These are phyloP conservation scores for Bradypodion ventrale DNA, from an alignment of 2,797 vertebrate species.

Conservation along the genomic window DNA sequence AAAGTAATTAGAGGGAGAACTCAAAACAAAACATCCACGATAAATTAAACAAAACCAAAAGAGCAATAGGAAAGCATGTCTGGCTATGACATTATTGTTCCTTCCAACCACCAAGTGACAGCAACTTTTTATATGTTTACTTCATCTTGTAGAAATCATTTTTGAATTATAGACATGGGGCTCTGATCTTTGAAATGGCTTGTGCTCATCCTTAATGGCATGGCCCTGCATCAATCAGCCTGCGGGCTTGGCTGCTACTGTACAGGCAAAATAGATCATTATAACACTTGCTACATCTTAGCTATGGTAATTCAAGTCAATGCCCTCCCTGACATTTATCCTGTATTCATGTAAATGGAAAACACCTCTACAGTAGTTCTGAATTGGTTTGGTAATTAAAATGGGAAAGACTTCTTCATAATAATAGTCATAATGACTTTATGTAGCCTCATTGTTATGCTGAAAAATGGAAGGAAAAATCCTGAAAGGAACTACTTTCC, in stretches of 20 bases:
- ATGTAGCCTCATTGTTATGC: background rate
- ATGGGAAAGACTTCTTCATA: background rate
- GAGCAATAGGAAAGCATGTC: no score
- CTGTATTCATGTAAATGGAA: background rate
- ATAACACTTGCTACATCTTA: slow-evolving; percentile 26
- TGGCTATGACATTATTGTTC: no score
- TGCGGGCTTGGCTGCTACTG: slow-evolving; percentile 14
- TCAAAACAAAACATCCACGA: no score
- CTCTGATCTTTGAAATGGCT: slow-evolving; percentile 2
- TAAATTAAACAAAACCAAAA: background rate
- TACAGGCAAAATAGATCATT: slow-evolving; percentile 26
- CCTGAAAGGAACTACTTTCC: background rate
- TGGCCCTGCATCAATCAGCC: slow-evolving; percentile 24
- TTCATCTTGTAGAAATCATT: background rate
- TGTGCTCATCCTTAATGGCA: slow-evolving; percentile 10
- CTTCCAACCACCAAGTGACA: no score
- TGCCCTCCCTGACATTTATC: background rate
- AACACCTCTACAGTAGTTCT: background rate
- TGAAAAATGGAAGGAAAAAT: background rate
- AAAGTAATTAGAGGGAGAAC: no score
- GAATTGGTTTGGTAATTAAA: slow-evolving; percentile 11
- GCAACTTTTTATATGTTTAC: background rate
- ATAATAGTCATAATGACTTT: background rate
- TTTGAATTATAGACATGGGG: background rate
- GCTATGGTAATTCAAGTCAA: slow-evolving; percentile 12